Conservation (phyloP, 2,113 vertebrate genomes). For the Vulpes ferrilata region DNA sequence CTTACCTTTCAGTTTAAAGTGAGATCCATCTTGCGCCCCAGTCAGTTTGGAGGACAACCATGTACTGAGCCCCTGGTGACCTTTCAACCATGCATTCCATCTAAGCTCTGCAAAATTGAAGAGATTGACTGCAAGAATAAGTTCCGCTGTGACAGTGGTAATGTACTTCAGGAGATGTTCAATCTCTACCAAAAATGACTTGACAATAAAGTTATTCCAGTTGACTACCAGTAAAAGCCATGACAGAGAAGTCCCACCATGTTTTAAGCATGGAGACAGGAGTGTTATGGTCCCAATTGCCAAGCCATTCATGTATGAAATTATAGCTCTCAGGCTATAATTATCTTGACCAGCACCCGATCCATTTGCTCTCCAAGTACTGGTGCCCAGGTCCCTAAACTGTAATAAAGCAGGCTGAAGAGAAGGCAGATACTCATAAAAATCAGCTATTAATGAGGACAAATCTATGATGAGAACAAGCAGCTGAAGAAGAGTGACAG, state of each 20-base stretch:
- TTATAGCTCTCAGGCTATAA: not conserved
- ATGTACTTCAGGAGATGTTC: conserved; percentile 39
- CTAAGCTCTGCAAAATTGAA: conserved; percentile 91
- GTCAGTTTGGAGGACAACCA: conserved; percentile 93
- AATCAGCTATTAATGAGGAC: not conserved
- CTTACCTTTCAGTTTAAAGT: conserved; percentile 89
- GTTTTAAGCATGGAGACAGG: not conserved
- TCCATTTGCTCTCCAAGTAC: not conserved
- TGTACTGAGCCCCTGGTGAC: conserved; percentile 90
- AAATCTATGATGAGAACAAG: conserved; percentile 8
- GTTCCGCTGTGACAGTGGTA: conserved; percentile 94
- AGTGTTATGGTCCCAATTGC: not conserved
- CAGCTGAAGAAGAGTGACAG: not conserved
- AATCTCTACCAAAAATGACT: not conserved
- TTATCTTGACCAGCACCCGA: conserved; percentile 9
- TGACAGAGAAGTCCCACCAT: not conserved
- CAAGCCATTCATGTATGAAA: not conserved
- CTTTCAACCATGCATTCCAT: conserved; percentile 89
- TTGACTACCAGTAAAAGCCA: not conserved
- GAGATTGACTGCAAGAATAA: conserved; percentile 90
- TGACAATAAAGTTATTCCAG: conserved; percentile 3
- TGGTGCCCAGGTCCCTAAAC: not conserved
- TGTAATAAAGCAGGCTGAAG: not conserved
- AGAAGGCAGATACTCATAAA: not conserved
- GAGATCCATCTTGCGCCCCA: conserved; percentile 87